Evolutionary conservation across 1,140 invertebrate species (phyloP).

Genomic region (Conus betulinus): DNA sequence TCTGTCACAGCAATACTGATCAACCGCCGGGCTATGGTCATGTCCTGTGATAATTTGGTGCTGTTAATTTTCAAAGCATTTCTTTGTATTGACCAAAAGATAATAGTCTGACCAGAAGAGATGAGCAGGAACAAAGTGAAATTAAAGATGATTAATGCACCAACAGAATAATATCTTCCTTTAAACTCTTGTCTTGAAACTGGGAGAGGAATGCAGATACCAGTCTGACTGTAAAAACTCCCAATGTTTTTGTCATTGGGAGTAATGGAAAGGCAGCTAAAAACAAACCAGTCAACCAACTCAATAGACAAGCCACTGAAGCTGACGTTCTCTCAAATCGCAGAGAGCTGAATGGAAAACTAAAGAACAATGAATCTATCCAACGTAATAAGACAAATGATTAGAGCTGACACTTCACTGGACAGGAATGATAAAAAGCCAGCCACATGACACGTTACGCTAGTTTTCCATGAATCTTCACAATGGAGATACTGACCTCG

Average conservation of each 20-base stretch:
- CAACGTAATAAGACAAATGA: too few relatives aligned
- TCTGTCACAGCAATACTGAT: slow-evolving; percentile 44
- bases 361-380: slow-evolving; percentile 44
- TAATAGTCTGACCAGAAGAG: slow-evolving; percentile 43
- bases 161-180: slow-evolving; percentile 46
- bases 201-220: slow-evolving; percentile 52
- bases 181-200: slow-evolving; percentile 24
- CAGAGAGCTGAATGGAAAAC: slow-evolving; percentile 56
- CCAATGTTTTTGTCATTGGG: slow-evolving; percentile 29
- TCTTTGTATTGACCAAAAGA: slow-evolving; percentile 39
- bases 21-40: slow-evolving; percentile 41
- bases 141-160: slow-evolving; percentile 48
- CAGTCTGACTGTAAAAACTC: slow-evolving; percentile 50
- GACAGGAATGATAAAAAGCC: slow-evolving; percentile 60
- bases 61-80: not conserved
- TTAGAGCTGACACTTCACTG: too few relatives aligned
- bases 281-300: slow-evolving; percentile 34
- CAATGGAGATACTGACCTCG: slow-evolving; percentile 53
- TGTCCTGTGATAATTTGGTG: slow-evolving; percentile 18
- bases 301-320: not conserved
- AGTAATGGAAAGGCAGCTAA: slow-evolving; percentile 42
- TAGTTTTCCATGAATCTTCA: slow-evolving; percentile 54
- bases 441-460: slow-evolving; percentile 53
- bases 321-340: slow-evolving; percentile 36
- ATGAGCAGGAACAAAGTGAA: slow-evolving; percentile 47